phyloP scores from a whole-genome alignment of 2,797 vertebrate genomes.

The Xenentodon cancila region DNA sequence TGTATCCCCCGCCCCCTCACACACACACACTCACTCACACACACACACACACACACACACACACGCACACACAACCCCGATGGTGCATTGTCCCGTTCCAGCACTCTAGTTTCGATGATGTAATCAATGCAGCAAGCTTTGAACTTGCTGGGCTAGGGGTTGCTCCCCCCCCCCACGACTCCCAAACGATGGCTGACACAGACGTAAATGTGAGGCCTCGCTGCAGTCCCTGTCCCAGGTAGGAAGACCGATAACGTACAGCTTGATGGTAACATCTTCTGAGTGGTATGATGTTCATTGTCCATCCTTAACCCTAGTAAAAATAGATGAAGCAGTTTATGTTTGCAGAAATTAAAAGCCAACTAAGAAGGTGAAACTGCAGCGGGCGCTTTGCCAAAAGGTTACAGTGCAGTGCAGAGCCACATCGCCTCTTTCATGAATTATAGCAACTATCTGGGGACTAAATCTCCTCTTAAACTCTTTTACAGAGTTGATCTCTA shows the following conservation, averaged over 20 bases:
- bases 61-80: constrained; percentile 26
- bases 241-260: constrained; percentile 20
- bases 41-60: background rate
- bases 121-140: constrained; percentile 89
- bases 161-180: constrained; percentile 38
- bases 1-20: constrained; percentile 16
- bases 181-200: constrained; percentile 42
- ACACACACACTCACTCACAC: constrained; percentile 5
- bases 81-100: constrained; percentile 86
- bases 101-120: constrained; percentile 83
- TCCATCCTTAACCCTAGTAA: constrained; percentile 37
- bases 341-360: constrained; percentile 31
- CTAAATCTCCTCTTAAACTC: constrained; percentile 30
- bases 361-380: constrained; percentile 43
- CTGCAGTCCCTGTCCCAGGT: constrained; percentile 42
- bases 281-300: constrained; percentile 4
- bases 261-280: constrained; percentile 13
- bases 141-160: constrained; percentile 81
- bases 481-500: constrained; percentile 3
- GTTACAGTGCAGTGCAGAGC: constrained; percentile 47
- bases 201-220: constrained; percentile 54
- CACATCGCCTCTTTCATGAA: constrained; percentile 63
- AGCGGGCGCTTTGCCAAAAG: constrained; percentile 44
- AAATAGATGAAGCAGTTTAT: constrained; percentile 23
- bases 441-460: constrained; percentile 50